Evolutionary conservation across 2,797 vertebrate species (phyloP).

Genomic region (Danio jaintianensis): DNA sequence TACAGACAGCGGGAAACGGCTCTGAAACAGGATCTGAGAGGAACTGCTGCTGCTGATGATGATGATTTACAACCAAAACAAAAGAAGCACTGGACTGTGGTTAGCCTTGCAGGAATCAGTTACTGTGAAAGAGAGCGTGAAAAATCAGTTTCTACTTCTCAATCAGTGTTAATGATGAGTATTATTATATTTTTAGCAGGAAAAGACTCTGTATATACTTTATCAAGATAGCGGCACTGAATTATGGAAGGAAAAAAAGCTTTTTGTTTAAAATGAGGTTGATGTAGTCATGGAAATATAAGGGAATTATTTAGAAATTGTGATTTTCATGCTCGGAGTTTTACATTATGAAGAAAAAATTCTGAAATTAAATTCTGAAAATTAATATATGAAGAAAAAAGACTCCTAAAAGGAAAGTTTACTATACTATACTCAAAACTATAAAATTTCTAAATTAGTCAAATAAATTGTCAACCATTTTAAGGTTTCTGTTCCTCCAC

Average conservation of each 20-base stretch:
- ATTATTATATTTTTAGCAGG: background rate
- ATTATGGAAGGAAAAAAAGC: background rate
- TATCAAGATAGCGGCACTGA: background rate
- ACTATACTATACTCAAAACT: too few relatives aligned
- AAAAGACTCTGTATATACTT: background rate
- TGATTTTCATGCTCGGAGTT: background rate
- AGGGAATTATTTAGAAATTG: background rate
- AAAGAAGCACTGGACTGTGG: background rate
- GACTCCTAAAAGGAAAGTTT: too few relatives aligned
- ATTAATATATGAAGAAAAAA: too few relatives aligned
- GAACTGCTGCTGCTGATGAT: background rate
- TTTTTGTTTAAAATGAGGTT: background rate
- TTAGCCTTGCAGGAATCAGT: background rate
- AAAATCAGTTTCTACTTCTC: background rate
- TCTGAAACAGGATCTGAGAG: slow-evolving; percentile 45
- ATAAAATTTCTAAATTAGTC: too few relatives aligned
- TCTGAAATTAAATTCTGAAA: too few relatives aligned
- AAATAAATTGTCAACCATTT: too few relatives aligned
- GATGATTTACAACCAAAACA: slow-evolving; percentile 22
- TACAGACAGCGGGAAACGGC: slow-evolving; percentile 18
- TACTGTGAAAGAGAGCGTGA: background rate
- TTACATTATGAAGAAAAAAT: background rate
- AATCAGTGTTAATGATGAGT: background rate
- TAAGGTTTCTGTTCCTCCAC: too few relatives aligned
- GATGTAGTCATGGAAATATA: background rate